These are phyloP conservation scores for Drosophila formosana DNA, from an alignment of 2,888 invertebrate species.

Conservation along the genomic window DNA sequence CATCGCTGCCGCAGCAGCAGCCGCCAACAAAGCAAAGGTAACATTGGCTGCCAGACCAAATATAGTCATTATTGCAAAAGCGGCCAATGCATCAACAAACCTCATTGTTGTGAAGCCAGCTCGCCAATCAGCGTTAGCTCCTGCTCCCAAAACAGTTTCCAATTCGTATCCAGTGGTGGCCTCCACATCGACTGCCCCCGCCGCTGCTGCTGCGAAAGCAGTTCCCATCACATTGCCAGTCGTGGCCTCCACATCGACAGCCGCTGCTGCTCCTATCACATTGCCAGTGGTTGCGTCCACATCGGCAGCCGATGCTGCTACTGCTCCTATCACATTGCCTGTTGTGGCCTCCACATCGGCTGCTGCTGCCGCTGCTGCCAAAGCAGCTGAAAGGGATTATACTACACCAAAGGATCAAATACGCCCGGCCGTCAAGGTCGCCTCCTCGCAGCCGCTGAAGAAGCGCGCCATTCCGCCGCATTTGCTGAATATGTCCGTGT, in stretches of 20 bases:
- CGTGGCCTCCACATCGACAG: not conserved
- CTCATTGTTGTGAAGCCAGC: not conserved
- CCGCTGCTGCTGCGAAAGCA: not conserved
- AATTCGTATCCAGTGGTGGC: not conserved
- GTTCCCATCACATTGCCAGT: not conserved
- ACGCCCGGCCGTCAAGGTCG: constrained; percentile 5
- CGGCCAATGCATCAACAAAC: not conserved
- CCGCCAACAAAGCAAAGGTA: not conserved
- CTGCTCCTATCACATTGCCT: not conserved
- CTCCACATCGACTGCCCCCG: not conserved
- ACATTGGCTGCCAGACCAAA: not conserved
- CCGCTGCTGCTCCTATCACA: not conserved
- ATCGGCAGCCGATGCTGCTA: not conserved
- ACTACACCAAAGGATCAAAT: constrained; percentile 62
- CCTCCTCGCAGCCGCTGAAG: constrained; percentile 58
- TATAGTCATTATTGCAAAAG: not conserved
- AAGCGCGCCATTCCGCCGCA: constrained; percentile 66
- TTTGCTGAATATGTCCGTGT: constrained; percentile 19
- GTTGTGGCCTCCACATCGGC: too few species aligned
- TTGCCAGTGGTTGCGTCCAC: not conserved
- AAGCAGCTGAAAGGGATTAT: constrained; percentile 32
- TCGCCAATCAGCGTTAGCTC: not conserved
- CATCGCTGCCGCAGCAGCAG: not conserved
- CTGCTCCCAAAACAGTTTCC: not conserved
- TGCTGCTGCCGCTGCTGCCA: not conserved